Evolutionary conservation across 2,888 invertebrate genomes (phyloP), one percentile per base, ranked within the genome.

Genomic region (Diogma glabrata): DNA sequence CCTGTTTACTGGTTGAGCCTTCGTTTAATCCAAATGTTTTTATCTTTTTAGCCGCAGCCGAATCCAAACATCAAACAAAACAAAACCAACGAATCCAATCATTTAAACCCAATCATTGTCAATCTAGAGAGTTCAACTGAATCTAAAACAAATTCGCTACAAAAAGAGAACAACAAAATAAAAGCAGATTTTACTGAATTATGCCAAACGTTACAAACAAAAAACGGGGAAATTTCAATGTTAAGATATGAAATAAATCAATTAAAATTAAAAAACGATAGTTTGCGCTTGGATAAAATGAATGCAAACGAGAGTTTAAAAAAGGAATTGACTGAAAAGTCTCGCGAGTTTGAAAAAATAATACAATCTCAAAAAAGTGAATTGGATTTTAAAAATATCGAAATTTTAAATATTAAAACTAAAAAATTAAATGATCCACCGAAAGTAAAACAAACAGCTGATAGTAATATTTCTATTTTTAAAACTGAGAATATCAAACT

Each of bases 201-300:
- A 10, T 51, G 48, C 43, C 55, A 57, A 26, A 54, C 54, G 50
- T 53, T 55, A 26, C 56, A 55, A 50, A 55, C 55, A 3, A 57
- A 56, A 49, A 56, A 57, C 12, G 57, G 57, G 4, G 57, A 57
- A 22, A 55, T 55, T 8, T 48, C 56, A 2, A 52, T 55, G 36
- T 38, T 57, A 7, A 52, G 57, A 7, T 38, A 53, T 17, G 53
- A 57, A 47, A 24, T 57, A 12, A 48, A 48, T n/a, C 52, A 53
- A 20, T 23, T 53, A 7, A 52, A 56, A 47, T 38, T 53, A 24
- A 24, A 47, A 7, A 55, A 55, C 40, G 57, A 56, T 12, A 45
- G 16, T 7, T 38, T 57, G 16, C 47, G 55, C 14, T 30, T 55
- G 3, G 54, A 56, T 23, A 54, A 53, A 38, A 49, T 57, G 23